A percentile compares a stretch with the other conserved stretches of the same genome.
These are phyloP conservation scores for Epinotia demarniana DNA, from an alignment of 2,888 invertebrate species.

Conservation along the genomic window DNA sequence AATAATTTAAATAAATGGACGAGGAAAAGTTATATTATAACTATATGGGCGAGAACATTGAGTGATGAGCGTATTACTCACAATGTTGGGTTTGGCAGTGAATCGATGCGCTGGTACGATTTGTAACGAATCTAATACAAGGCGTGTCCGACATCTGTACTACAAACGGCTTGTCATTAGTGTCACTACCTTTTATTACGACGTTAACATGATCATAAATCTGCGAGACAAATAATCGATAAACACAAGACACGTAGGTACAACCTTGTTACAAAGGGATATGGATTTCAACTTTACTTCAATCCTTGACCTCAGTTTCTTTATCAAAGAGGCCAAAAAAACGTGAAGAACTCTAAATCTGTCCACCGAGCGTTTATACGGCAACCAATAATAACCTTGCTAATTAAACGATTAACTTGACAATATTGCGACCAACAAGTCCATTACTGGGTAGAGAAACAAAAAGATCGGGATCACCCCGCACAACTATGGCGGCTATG, in stretches of 20 bases:
- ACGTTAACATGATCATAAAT: slow-evolving; percentile 21
- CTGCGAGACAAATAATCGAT: neutral
- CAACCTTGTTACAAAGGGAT: neutral
- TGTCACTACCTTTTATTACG: slow-evolving; percentile 23
- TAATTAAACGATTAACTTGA: slow-evolving; percentile 13
- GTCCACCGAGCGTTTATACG: neutral
- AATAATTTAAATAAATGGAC: slow-evolving; percentile 57
- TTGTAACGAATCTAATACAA: slow-evolving; percentile 31
- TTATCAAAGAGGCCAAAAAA: neutral
- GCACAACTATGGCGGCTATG: slow-evolving; percentile 29
- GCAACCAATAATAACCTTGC: neutral
- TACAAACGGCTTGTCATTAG: slow-evolving; percentile 31
- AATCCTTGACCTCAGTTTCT: no score
- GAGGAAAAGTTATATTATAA: slow-evolving; percentile 55
- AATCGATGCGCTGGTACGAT: slow-evolving; percentile 26
- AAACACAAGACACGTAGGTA: neutral
- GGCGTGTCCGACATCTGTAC: slow-evolving; percentile 38
- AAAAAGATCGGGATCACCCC: slow-evolving; percentile 20
- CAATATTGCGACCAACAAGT: slow-evolving; percentile 13
- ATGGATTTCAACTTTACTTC: no score
- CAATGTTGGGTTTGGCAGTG: slow-evolving; percentile 38
- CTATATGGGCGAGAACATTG: slow-evolving; percentile 31
- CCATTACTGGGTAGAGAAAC: slow-evolving; percentile 15
- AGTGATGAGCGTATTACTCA: slow-evolving; percentile 35
- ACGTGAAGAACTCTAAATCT: neutral